phyloP scores from a whole-genome alignment of 1,140 invertebrate species.

The Drosophila guanche region DNA sequence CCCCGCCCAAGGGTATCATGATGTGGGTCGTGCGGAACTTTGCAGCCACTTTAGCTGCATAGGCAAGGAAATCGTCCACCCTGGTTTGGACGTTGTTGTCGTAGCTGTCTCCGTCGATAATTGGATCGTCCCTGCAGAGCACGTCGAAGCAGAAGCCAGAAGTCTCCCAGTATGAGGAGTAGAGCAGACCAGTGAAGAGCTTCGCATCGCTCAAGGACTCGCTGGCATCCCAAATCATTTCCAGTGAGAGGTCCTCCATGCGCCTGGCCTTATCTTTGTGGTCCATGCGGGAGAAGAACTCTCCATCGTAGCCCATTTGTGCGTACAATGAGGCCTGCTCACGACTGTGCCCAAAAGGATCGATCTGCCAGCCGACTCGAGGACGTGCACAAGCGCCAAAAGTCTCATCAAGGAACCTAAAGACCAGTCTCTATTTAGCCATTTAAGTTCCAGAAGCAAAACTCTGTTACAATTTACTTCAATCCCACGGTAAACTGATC shows the following conservation, averaged over 20 bases:
- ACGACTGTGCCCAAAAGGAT: constrained; percentile 95
- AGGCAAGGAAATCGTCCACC: constrained; percentile 86
- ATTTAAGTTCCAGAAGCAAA: too few relatives aligned
- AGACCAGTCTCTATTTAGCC: too few relatives aligned
- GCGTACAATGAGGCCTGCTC: constrained; percentile 94
- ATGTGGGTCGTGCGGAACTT: constrained; percentile 89
- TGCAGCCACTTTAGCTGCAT: constrained; percentile 84
- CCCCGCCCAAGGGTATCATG: constrained; percentile 96
- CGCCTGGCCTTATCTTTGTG: constrained; percentile 92
- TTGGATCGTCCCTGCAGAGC: constrained; percentile 92
- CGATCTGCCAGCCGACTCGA: constrained; percentile 95
- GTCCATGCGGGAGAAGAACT: constrained; percentile 95
- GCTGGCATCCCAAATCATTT: constrained; percentile 86
- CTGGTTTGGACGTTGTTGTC: constrained; percentile 89
- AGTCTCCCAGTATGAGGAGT: constrained; percentile 93
- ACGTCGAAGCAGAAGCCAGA: constrained; percentile 95
- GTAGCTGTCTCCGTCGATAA: constrained; percentile 89
- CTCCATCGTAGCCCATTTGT: constrained; percentile 92
- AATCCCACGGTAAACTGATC: constrained; percentile 96
- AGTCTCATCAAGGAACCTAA: constrained; percentile 88
- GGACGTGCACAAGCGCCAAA: constrained; percentile 94
- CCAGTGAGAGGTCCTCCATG: constrained; percentile 85
- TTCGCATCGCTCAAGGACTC: constrained; percentile 86
- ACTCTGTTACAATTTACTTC: constrained; percentile 84
- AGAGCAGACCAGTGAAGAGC: constrained; percentile 90